Conservation (phyloP, 2,888 invertebrate species). For the Drosophila diplacantha region DNA sequence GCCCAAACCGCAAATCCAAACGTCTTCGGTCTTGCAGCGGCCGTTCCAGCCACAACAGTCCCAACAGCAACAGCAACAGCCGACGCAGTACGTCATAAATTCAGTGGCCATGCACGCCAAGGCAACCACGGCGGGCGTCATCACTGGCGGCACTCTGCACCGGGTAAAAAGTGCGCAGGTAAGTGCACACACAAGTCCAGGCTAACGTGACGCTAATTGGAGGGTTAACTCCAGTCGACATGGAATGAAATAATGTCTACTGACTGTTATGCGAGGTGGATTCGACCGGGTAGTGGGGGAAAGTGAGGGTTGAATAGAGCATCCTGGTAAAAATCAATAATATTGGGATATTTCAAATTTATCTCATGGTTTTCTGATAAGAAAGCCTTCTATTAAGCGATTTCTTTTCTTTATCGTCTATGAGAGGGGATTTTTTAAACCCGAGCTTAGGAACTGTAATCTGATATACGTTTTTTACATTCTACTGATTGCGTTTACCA, state of each 20-base stretch:
- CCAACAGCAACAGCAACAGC: conserved; percentile 32
- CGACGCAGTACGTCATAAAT: conserved; percentile 69
- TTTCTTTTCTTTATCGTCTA: not conserved
- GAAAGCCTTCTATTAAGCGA: not conserved
- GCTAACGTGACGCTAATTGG: conserved; percentile 55
- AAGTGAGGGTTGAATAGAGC: not conserved
- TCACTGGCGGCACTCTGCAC: conserved; percentile 63
- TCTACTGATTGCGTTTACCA: conserved; percentile 3
- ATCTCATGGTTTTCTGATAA: not conserved
- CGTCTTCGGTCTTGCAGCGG: conserved; percentile 27
- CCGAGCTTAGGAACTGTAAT: not conserved
- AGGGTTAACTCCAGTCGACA: conserved; percentile 41
- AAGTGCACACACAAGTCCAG: conserved; percentile 41
- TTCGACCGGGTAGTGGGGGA: not conserved
- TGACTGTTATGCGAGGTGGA: not conserved
- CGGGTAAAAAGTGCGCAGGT: conserved; percentile 63
- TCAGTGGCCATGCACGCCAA: conserved; percentile 64
- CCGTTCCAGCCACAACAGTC: conserved; percentile 22
- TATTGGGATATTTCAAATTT: not conserved
- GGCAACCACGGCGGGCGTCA: conserved; percentile 61
- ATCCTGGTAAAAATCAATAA: not conserved
- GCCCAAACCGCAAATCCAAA: conserved; percentile 27
- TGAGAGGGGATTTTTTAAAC: not conserved
- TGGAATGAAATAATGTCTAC: conserved; percentile 6
- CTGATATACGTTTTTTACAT: not conserved